Percentiles rank a stretch among this genome's conserved stretches.
Conservation (phyloP, 2,797 vertebrate species). For the Semotilus atromaculatus region DNA sequence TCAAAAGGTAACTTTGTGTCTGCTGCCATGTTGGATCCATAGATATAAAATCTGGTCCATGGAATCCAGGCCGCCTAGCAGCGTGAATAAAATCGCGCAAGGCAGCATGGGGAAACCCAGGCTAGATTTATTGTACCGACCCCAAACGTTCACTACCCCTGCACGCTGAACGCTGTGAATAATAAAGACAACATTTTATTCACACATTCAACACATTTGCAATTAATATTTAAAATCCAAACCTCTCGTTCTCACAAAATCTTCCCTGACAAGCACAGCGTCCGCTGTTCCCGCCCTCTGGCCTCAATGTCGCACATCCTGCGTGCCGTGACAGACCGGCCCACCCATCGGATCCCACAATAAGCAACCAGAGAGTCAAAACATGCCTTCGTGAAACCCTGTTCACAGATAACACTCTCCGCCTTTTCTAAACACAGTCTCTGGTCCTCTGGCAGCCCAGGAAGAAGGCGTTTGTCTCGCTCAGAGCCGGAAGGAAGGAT, state of each 20-base stretch:
- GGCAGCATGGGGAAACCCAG: too few species aligned
- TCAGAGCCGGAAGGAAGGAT: background rate
- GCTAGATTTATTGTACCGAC: too few species aligned
- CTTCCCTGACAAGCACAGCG: background rate
- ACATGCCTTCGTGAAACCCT: constrained; percentile 53
- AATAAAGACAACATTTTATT: background rate
- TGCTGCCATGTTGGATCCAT: too few species aligned
- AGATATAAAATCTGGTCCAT: too few species aligned
- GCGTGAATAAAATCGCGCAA: too few species aligned
- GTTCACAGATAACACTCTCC: constrained; percentile 35
- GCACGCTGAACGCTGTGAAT: background rate
- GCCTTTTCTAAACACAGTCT: constrained; percentile 41
- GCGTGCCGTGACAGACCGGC: constrained; percentile 24
- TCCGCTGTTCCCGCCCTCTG: constrained; percentile 17
- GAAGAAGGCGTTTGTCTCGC: constrained; percentile 52
- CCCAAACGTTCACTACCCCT: too few species aligned
- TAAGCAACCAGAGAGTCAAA: constrained; percentile 56
- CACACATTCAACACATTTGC: background rate
- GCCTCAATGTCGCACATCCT: constrained; percentile 11
- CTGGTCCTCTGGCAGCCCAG: constrained; percentile 22
- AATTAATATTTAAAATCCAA: constrained; percentile 1
- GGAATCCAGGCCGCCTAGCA: too few species aligned
- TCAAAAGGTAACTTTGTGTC: too few species aligned
- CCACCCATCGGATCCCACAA: constrained; percentile 49
- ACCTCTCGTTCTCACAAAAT: constrained; percentile 13